Conservation (phyloP, 2,888 invertebrate genomes). For the Phoenoteleia sp. region DNA sequence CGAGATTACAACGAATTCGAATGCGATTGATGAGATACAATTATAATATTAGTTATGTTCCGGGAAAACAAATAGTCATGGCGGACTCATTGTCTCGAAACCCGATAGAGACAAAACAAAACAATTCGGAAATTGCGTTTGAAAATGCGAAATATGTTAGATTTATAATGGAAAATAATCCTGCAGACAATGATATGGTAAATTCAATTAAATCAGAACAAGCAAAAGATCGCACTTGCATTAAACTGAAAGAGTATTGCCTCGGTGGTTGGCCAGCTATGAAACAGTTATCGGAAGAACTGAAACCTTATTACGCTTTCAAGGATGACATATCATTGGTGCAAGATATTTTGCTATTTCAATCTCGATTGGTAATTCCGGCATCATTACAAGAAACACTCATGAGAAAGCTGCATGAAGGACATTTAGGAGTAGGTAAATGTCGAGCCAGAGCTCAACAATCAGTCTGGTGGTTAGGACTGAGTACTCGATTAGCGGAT, state of each 20-base stretch:
- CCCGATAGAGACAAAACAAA: constrained; percentile 14
- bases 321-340: constrained; percentile 45
- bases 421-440: constrained; percentile 76
- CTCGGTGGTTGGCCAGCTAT: constrained; percentile 59
- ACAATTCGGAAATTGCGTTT: constrained; percentile 15
- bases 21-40: constrained; percentile 79
- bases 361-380: constrained; percentile 74
- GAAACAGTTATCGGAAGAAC: constrained; percentile 25
- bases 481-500: constrained; percentile 51
- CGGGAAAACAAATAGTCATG: constrained; percentile 78
- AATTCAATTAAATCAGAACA: constrained; percentile 59
- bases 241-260: constrained; percentile 59
- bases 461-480: constrained; percentile 74
- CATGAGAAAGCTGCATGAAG: constrained; percentile 71
- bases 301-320: constrained; percentile 47
- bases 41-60: constrained; percentile 77
- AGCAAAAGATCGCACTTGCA: constrained; percentile 59
- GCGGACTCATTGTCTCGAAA: constrained; percentile 79
- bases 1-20: constrained; percentile 82
- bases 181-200: constrained; percentile 57
- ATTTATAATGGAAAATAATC: constrained; percentile 56
- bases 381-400: constrained; percentile 61
- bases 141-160: constrained; percentile 45
- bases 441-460: constrained; percentile 70
- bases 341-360: constrained; percentile 68